Conservation (phyloP, 2,113 vertebrate species). For the Aleadryas rufinucha region DNA sequence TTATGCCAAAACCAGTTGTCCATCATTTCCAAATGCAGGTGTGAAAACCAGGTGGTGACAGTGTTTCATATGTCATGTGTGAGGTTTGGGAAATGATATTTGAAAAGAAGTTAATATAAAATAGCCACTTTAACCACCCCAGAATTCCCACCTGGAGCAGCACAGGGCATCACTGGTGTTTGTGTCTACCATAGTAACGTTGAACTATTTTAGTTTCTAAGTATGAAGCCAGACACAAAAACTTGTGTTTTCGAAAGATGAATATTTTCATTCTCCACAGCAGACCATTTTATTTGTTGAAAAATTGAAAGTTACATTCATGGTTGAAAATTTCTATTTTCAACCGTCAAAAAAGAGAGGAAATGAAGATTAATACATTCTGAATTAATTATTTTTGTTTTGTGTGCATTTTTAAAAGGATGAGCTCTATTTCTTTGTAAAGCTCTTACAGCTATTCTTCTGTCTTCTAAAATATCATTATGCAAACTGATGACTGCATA, state of each 20-base stretch:
- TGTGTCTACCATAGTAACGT: neutral
- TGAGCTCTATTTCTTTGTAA: neutral
- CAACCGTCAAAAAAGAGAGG: neutral
- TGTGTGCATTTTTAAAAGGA: neutral
- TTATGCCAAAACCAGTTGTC: neutral
- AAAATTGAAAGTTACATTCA: neutral
- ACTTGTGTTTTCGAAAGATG: neutral
- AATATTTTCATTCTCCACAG: neutral
- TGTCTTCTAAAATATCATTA: slow-evolving; percentile 21
- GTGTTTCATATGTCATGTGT: neutral
- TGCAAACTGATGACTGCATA: neutral
- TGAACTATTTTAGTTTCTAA: neutral
- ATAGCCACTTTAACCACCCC: neutral
- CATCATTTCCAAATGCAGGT: neutral
- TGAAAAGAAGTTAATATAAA: neutral
- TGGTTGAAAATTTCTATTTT: neutral
- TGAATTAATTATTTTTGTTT: neutral
- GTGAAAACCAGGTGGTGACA: neutral
- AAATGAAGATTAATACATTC: neutral
- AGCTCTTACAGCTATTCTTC: neutral
- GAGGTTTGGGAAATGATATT: neutral
- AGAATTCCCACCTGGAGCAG: neutral
- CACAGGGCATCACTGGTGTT: neutral
- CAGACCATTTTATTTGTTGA: neutral
- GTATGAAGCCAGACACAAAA: neutral